phyloP scores from a whole-genome alignment of 1,140 invertebrate species.

The Pomacea maculata region DNA sequence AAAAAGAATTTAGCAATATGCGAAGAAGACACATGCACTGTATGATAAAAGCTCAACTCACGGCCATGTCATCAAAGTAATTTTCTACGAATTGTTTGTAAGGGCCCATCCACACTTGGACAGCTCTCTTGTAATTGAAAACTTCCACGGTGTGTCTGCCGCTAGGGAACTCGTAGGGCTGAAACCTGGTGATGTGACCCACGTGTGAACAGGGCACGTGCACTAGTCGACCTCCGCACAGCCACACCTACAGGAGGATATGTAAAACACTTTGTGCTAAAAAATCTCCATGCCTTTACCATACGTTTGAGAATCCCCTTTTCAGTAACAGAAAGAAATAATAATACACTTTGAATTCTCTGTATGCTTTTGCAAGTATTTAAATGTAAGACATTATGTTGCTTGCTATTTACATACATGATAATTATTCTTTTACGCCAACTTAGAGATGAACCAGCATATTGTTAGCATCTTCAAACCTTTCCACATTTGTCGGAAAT shows the following conservation, averaged over 20 bases:
- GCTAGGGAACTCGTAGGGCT: slow-evolving; percentile 92
- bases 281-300: background rate
- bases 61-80: slow-evolving; percentile 39
- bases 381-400: background rate
- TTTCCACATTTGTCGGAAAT: no score
- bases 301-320: background rate
- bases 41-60: slow-evolving; percentile 4
- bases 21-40: background rate
- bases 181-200: slow-evolving; percentile 74
- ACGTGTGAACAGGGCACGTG: slow-evolving; percentile 72
- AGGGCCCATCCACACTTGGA: slow-evolving; percentile 48
- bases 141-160: slow-evolving; percentile 67
- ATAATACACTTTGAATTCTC: background rate
- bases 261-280: background rate
- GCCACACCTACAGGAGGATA: slow-evolving; percentile 79
- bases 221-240: slow-evolving; percentile 93
- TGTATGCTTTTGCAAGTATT: background rate
- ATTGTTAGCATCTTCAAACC: no score
- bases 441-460: no score
- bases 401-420: background rate
- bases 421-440: no score
- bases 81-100: slow-evolving; percentile 43
- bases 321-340: background rate
- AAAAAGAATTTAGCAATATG: background rate
- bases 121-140: slow-evolving; percentile 49